phyloP scores from a whole-genome alignment of 2,113 vertebrate species.

The Elachura formosa region DNA sequence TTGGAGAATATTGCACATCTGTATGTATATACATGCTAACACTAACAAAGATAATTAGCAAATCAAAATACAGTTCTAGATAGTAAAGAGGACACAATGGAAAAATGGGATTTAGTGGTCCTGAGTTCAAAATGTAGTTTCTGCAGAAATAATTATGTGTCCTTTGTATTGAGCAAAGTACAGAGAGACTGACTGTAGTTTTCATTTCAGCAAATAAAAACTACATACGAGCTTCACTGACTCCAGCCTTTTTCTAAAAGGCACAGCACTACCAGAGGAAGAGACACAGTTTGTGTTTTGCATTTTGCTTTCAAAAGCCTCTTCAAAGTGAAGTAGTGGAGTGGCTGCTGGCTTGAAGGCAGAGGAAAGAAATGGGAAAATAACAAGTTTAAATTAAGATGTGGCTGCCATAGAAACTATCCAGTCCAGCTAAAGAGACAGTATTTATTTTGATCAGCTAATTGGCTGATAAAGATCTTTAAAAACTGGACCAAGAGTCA shows the following conservation, averaged over 20 bases:
- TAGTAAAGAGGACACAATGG: not conserved
- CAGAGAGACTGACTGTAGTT: not conserved
- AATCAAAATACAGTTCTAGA: not conserved
- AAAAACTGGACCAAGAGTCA: not conserved
- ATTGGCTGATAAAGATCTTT: not conserved
- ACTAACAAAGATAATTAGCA: not conserved
- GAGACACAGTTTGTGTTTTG: not conserved
- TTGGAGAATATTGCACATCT: not conserved
- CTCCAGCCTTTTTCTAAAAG: not conserved
- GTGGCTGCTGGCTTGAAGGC: not conserved
- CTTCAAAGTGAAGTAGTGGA: not conserved
- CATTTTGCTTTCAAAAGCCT: slow-evolving; percentile 7
- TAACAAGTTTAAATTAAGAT: not conserved
- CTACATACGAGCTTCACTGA: not conserved
- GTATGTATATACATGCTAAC: not conserved
- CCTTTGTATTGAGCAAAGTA: not conserved
- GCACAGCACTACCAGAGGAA: not conserved
- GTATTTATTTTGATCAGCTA: slow-evolving; percentile 4
- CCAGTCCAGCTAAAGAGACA: not conserved
- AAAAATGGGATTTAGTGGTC: not conserved
- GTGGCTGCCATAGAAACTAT: slow-evolving; percentile 3
- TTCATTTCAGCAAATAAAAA: not conserved
- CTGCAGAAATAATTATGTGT: not conserved
- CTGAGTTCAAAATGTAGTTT: not conserved
- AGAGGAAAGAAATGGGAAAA: slow-evolving; percentile 9